A percentile compares a stretch with the other conserved stretches of the same genome.
phyloP scores from a whole-genome alignment of 2,113 vertebrate species.

The Datnioides undecimradiatus region DNA sequence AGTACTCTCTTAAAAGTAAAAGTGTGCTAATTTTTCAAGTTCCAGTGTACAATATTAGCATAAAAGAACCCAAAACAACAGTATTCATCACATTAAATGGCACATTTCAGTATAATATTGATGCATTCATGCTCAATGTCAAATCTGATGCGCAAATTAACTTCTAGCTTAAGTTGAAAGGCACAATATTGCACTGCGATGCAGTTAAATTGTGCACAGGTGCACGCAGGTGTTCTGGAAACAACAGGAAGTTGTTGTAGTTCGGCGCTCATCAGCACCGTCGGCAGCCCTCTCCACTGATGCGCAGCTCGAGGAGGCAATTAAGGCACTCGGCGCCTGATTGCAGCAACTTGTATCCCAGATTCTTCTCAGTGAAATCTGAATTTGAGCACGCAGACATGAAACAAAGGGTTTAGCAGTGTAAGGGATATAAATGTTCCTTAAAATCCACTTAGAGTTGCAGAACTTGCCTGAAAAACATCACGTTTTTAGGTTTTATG shows the following conservation, averaged over 20 bases:
- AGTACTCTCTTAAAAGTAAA: too few species aligned
- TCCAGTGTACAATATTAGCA: too few species aligned
- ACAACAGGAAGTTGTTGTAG: not conserved
- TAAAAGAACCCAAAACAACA: too few species aligned
- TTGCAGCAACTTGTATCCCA: not conserved
- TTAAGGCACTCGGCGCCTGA: not conserved
- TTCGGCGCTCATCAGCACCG: not conserved
- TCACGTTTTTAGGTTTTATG: not conserved
- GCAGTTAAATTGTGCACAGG: too few species aligned
- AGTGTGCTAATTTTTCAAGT: too few species aligned
- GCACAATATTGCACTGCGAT: too few species aligned
- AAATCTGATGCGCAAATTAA: too few species aligned
- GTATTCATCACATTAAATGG: too few species aligned
- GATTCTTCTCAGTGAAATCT: not conserved
- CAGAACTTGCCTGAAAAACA: not conserved
- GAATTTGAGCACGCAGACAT: not conserved
- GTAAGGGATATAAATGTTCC: not conserved
- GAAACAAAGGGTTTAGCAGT: not conserved
- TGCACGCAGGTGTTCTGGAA: not conserved
- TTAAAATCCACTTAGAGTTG: too few species aligned
- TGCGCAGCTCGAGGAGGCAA: not conserved
- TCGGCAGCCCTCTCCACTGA: not conserved
- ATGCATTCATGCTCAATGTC: too few species aligned
- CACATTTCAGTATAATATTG: too few species aligned
- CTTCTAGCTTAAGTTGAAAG: too few species aligned